Evolutionary conservation across 1,140 invertebrate species (phyloP).

Genomic region (Ylistrum balloti): DNA sequence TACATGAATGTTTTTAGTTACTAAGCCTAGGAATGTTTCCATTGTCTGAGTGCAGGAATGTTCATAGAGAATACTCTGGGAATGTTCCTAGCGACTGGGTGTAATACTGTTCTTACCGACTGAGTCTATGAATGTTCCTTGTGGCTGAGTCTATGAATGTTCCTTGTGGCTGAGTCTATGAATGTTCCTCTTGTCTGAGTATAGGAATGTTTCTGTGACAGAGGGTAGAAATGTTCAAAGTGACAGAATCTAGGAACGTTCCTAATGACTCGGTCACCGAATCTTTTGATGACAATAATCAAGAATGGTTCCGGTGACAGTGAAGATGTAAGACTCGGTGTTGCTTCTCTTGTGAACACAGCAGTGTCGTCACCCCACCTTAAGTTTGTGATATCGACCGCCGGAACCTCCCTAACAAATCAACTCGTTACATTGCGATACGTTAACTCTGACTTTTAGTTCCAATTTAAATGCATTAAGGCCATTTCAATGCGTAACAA

Average conservation of each 20-base stretch:
- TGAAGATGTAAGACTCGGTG: neutral
- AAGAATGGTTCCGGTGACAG: neutral
- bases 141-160: neutral
- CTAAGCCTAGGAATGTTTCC: neutral
- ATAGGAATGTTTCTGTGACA: neutral
- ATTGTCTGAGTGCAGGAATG: too few species aligned
- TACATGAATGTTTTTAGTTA: neutral
- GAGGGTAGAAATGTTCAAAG: neutral
- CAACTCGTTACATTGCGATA: neutral
- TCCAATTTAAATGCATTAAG: conserved; percentile 28
- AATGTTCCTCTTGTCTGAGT: neutral
- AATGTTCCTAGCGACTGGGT: too few species aligned
- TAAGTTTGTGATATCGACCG: conserved; percentile 20
- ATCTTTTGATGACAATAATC: neutral
- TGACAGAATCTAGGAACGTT: neutral
- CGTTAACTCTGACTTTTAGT: conserved; percentile 27
- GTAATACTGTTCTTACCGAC: too few species aligned
- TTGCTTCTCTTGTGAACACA: too few species aligned
- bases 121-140: too few species aligned
- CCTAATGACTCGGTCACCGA: too few species aligned
- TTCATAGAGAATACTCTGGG: too few species aligned
- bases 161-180: neutral
- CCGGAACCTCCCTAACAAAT: neutral
- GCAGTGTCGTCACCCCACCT: neutral
- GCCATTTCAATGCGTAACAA: conserved; percentile 32